Base-by-base conservation (phyloP, 2,113 vertebrate species). In the Nothobranchius furzeri region DNA sequence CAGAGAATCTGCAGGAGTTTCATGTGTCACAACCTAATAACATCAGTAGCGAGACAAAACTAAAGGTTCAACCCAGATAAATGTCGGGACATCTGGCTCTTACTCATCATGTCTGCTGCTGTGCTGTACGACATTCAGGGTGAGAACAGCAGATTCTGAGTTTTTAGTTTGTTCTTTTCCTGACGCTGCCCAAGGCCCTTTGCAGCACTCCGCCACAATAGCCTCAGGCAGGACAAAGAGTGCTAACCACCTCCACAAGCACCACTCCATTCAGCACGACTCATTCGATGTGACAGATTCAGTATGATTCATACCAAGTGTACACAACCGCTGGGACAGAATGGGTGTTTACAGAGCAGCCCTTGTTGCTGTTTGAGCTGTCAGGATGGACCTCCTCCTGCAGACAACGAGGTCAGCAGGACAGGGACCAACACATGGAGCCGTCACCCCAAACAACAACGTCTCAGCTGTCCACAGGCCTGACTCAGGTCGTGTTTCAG, bases 101-200 rank as follows among this genome's bases (percentile, higher is more conserved):
- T 30, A 30, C 30, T 30, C 30, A 4, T 3, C 30, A 30, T 30
- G 30, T 10, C 48, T 52, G 56, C 60, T 45, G 48, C 47, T 46
- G 13, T 42, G 47, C 56, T 57, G 9, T 7, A 30, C 30, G 1
- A 17, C 35, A 42, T 52, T 59, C 37, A 60, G 70, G 53, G 60
- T 62, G 53, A 55, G 60, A 35, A 20, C 15, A 35, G n/a, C 25
- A 30, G 59, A 65, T 60, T 79, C 73, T 73, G 70, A 55, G 48
- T 40, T 52, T 60, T 49, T 70, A 78, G 66, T n/a, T 54, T 52
- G 75, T 71, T 48, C 66, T 85, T 76, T 81, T 84, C 75, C 63
- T 56, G 49, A 46, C 56, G 76, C 58, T 60, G 67, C 40, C 65
- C 68, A 30, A 30, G 30, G 30, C 30, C 30, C 30, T 30, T 30